Percentiles rank a stretch among this genome's conserved stretches.
These are phyloP conservation scores for Ondatra zibethicus DNA, from an alignment of 2,113 vertebrate species.

Conservation along the genomic window DNA sequence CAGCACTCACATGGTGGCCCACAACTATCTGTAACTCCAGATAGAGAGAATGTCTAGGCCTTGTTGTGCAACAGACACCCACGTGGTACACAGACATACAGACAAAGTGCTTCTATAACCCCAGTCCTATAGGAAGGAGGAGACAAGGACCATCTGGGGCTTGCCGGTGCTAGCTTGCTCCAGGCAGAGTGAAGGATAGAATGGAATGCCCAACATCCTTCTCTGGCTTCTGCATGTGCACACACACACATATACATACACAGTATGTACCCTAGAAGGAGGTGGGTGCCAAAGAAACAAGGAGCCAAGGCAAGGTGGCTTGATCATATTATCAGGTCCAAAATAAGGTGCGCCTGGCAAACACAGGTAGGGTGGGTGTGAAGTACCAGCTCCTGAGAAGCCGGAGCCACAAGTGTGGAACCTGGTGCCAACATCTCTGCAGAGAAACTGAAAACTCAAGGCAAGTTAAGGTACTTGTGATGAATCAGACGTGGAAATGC, in stretches of 20 bases:
- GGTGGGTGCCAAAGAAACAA: background rate
- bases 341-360: background rate
- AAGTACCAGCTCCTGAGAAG: background rate
- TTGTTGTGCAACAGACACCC: too few species aligned
- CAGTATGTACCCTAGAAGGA: background rate
- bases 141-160: too few species aligned
- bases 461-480: conserved; percentile 20
- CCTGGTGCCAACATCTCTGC: background rate
- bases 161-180: background rate
- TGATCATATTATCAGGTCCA: background rate
- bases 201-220: too few species aligned
- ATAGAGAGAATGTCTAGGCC: too few species aligned
- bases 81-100: background rate
- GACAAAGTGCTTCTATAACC: background rate
- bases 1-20: background rate
- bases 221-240: background rate
- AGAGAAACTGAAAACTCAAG: conserved; percentile 4
- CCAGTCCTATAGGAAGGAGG: background rate
- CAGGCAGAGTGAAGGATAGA: background rate
- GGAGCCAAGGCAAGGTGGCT: background rate
- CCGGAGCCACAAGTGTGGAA: background rate
- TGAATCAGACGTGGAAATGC: background rate
- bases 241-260: background rate
- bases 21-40: background rate
- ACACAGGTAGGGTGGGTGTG: background rate